Percentiles rank a stretch among this genome's conserved stretches.
phyloP scores from a whole-genome alignment of 1,140 invertebrate genomes.

The Archivesica marissinica region DNA sequence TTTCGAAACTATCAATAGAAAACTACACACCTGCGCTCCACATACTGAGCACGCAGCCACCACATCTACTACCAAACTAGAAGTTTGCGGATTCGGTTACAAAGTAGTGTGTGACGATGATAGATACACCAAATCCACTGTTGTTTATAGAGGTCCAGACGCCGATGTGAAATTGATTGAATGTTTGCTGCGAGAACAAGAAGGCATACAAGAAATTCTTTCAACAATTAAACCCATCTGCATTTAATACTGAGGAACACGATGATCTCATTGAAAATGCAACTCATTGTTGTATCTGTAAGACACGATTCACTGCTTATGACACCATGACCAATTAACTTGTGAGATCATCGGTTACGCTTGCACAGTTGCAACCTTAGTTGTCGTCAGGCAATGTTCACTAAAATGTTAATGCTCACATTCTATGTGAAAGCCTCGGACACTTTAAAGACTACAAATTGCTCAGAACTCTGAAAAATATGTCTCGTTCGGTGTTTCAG shows the following conservation, averaged over 20 bases:
- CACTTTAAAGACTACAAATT: slow-evolving; percentile 71
- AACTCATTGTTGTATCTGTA: not conserved
- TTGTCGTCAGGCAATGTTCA: no score
- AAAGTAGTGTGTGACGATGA: slow-evolving; percentile 35
- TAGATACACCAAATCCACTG: not conserved
- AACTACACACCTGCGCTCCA: slow-evolving; percentile 15
- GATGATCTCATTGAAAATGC: not conserved
- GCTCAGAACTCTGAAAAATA: slow-evolving; percentile 74
- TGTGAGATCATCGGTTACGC: no score
- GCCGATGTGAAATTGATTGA: not conserved
- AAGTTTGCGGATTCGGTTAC: slow-evolving; percentile 39
- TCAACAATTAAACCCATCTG: not conserved
- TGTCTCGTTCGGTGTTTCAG: no score
- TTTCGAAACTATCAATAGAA: not conserved
- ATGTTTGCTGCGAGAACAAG: not conserved
- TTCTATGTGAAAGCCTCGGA: slow-evolving; percentile 75
- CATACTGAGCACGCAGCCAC: no score
- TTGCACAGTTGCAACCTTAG: no score
- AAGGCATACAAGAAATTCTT: slow-evolving; percentile 23
- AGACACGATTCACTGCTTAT: slow-evolving; percentile 65
- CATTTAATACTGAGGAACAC: not conserved
- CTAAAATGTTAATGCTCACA: no score
- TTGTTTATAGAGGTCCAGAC: not conserved
- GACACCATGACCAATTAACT: no score
- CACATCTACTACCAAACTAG: no score